Evolutionary conservation across 37 sponge, comb jelly and placozoan genomes (phyloP).

Genomic region (Beroe ovata): DNA sequence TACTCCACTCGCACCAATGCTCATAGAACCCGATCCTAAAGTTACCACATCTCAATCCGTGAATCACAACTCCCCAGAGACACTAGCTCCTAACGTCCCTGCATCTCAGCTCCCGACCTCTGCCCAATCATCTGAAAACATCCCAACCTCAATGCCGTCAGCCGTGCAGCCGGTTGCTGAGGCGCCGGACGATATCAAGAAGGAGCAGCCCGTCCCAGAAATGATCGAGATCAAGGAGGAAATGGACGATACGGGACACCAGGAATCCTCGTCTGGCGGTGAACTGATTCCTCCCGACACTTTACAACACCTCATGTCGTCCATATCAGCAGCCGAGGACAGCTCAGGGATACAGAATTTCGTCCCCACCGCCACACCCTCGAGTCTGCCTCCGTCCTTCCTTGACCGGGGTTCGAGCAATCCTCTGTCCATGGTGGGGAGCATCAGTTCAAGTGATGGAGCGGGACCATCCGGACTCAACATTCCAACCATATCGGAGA

Average conservation of each 20-base stretch:
- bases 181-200: conserved; percentile 12
- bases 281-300: conserved; percentile 40
- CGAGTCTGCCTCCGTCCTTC: conserved; percentile 64
- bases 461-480: conserved; percentile 16
- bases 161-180: conserved; percentile 33
- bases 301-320: conserved; percentile 36
- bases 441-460: neutral
- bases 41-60: too few relatives aligned
- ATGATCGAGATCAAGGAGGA: conserved; percentile 60
- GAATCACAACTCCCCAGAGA: too few relatives aligned
- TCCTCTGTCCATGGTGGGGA: conserved; percentile 40
- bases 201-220: conserved; percentile 35
- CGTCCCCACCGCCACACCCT: conserved; percentile 55
- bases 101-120: neutral
- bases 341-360: conserved; percentile 35
- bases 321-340: conserved; percentile 42
- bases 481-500: conserved; percentile 50
- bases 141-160: neutral
- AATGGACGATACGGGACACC: neutral
- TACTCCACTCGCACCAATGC: too few relatives aligned
- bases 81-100: conserved; percentile 25
- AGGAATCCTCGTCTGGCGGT: neutral
- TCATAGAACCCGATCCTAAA: too few relatives aligned
- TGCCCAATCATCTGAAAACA: conserved; percentile 37
- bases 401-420: conserved; percentile 48